phyloP scores from a whole-genome alignment of 1,140 invertebrate genomes.

The Bombus consobrinus region DNA sequence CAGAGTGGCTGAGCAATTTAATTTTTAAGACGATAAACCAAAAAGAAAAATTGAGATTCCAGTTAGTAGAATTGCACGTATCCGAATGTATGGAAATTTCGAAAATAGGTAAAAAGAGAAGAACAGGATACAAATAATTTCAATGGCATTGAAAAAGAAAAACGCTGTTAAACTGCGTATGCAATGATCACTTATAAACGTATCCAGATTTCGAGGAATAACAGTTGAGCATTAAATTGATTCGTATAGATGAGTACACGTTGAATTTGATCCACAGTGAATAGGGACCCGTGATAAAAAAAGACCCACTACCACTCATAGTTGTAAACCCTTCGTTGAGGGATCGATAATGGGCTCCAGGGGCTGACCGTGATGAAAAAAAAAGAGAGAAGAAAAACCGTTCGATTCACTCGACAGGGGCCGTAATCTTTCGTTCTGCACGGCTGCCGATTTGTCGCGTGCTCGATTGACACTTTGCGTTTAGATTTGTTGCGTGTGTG shows the following conservation, averaged over 20 bases:
- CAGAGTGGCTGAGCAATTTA: too few species aligned
- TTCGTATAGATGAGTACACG: slow-evolving; percentile 23
- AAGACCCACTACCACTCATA: slow-evolving; percentile 19
- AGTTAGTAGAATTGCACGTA: not conserved
- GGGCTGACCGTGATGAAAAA: slow-evolving; percentile 12
- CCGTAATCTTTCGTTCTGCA: slow-evolving; percentile 38
- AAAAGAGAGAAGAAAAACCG: not conserved
- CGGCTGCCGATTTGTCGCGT: slow-evolving; percentile 30
- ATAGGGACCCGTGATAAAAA: not conserved
- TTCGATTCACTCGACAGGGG: slow-evolving; percentile 29
- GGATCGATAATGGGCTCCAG: slow-evolving; percentile 34
- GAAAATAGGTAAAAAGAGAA: not conserved
- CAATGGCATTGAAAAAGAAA: not conserved
- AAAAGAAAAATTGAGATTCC: not conserved
- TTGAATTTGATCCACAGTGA: not conserved
- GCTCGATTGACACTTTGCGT: slow-evolving; percentile 26
- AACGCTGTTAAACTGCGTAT: too few species aligned
- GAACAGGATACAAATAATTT: too few species aligned
- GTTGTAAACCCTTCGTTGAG: slow-evolving; percentile 31
- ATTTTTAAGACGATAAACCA: not conserved
- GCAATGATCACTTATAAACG: not conserved
- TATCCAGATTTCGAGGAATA: not conserved
- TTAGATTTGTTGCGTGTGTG: not conserved
- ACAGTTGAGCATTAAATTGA: slow-evolving; percentile 1
- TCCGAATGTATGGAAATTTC: not conserved